phyloP scores from a whole-genome alignment of 2,113 vertebrate genomes.

The Emydocephalus ijimae region DNA sequence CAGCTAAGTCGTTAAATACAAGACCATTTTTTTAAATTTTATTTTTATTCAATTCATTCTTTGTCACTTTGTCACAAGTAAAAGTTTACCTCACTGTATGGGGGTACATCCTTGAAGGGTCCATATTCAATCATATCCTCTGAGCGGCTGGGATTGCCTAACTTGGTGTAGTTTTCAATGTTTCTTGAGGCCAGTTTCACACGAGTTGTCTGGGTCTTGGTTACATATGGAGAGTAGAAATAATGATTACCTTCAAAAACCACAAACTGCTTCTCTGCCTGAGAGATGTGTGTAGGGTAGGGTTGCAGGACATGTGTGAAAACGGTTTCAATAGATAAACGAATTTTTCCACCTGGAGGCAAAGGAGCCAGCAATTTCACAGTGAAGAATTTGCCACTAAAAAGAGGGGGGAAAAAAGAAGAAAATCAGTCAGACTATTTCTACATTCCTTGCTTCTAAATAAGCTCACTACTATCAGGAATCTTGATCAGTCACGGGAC shows the following conservation, averaged over 20 bases:
- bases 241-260: conserved; percentile 98
- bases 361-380: conserved; percentile 82
- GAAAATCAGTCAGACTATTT: not conserved
- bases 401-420: conserved; percentile 1
- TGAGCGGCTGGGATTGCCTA: conserved; percentile 86
- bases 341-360: conserved; percentile 79
- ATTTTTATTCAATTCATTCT: not conserved
- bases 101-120: conserved; percentile 84
- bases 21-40: not conserved
- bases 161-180: conserved; percentile 91
- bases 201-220: conserved; percentile 85
- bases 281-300: conserved; percentile 91
- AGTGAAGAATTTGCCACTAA: conserved; percentile 86
- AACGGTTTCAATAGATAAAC: conserved; percentile 83
- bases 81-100: conserved; percentile 84
- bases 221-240: conserved; percentile 88
- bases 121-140: conserved; percentile 93
- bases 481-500: not conserved
- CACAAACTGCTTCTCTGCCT: conserved; percentile 94
- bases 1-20: not conserved
- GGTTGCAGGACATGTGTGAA: conserved; percentile 90
- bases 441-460: not conserved
- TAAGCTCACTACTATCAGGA: not conserved
- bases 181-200: conserved; percentile 91
- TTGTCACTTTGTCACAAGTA: not conserved